Conservation (phyloP, 2,888 invertebrate genomes). For the Drosophila cognata region DNA sequence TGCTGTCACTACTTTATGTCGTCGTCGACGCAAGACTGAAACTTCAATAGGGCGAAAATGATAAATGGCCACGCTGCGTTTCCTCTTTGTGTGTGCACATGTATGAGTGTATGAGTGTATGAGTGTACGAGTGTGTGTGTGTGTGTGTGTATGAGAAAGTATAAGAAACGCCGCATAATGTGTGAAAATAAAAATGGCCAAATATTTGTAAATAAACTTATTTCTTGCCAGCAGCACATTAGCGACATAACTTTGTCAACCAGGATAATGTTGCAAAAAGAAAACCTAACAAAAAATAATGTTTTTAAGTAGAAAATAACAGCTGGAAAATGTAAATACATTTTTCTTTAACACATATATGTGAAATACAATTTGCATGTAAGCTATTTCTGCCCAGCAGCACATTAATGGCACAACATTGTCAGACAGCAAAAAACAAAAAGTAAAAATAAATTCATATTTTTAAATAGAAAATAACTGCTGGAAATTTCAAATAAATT, state of each 20-base stretch:
- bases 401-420: neutral
- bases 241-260: conserved; percentile 41
- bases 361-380: neutral
- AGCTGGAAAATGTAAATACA: neutral
- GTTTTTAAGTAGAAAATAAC: neutral
- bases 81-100: conserved; percentile 36
- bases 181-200: conserved; percentile 71
- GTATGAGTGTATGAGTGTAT: neutral
- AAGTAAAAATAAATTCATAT: neutral
- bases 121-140: conserved; percentile 15
- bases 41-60: conserved; percentile 81
- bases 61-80: conserved; percentile 75
- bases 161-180: conserved; percentile 53
- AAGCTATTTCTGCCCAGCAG: neutral
- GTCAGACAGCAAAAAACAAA: neutral
- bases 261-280: conserved; percentile 8
- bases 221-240: conserved; percentile 48
- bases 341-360: neutral
- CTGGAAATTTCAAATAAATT: neutral
- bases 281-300: neutral
- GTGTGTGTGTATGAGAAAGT: conserved; percentile 21
- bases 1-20: conserved; percentile 74
- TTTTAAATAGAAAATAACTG: neutral
- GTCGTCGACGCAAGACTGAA: conserved; percentile 71
- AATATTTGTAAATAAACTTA: conserved; percentile 58